Percentiles rank a stretch among this genome's conserved stretches.
These are phyloP conservation scores for Hypsopygia costalis DNA, from an alignment of 2,888 invertebrate genomes.

Conservation along the genomic window DNA sequence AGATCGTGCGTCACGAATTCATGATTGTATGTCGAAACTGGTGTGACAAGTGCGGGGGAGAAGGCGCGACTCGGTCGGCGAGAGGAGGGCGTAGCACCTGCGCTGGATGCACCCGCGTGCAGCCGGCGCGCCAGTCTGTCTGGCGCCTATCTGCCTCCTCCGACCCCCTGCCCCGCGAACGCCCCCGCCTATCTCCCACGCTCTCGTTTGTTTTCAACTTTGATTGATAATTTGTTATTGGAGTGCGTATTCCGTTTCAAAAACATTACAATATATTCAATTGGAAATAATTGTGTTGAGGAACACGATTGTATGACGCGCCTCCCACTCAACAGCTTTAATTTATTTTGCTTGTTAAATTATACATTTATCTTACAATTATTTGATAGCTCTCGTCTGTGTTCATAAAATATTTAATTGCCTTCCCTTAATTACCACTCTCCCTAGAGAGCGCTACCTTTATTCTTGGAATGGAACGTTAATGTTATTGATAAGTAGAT, in stretches of 20 bases:
- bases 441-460: background rate
- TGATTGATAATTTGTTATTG: conserved; percentile 79
- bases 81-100: conserved; percentile 51
- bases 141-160: conserved; percentile 51
- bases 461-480: background rate
- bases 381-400: too few relatives aligned
- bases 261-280: conserved; percentile 39
- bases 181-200: conserved; percentile 39
- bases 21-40: conserved; percentile 30
- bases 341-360: too few relatives aligned
- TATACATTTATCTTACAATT: too few relatives aligned
- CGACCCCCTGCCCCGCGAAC: conserved; percentile 18
- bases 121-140: conserved; percentile 66
- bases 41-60: conserved; percentile 20
- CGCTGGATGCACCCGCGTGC: conserved; percentile 61
- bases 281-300: conserved; percentile 17
- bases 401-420: too few relatives aligned
- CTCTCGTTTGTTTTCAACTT: conserved; percentile 75
- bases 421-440: too few relatives aligned
- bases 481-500: background rate
- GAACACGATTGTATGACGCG: conserved; percentile 10
- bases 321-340: background rate
- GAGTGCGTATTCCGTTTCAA: conserved; percentile 60
- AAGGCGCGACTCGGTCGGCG: conserved; percentile 21
- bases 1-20: conserved; percentile 14